Conservation (phyloP, 35 echinoderm and acorn worm species). For the Strongylocentrotus purpuratus region DNA sequence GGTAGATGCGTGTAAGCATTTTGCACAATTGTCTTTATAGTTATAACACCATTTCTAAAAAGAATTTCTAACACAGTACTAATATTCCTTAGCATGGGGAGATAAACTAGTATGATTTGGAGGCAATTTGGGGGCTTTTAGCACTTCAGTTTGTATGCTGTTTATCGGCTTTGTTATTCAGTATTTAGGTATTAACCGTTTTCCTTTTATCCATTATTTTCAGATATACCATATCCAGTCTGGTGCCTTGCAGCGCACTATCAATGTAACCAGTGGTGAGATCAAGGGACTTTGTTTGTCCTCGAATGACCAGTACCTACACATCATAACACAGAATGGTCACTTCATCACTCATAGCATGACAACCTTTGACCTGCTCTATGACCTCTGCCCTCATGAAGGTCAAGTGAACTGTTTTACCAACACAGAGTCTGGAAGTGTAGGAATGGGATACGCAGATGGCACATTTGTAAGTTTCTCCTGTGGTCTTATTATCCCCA, state of each 20-base stretch:
- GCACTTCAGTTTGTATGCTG: too few species aligned
- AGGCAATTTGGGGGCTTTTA: too few species aligned
- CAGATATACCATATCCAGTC: slow-evolving; percentile 25
- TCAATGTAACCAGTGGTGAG: neutral
- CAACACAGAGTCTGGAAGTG: neutral
- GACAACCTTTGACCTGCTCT: slow-evolving; percentile 30
- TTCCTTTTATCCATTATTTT: neutral
- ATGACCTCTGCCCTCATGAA: slow-evolving; percentile 41
- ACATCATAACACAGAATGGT: neutral
- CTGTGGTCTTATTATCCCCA: neutral
- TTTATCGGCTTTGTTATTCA: too few species aligned
- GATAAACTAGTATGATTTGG: too few species aligned
- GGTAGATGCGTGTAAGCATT: too few species aligned
- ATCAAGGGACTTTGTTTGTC: slow-evolving; percentile 52
- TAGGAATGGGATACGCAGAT: slow-evolving; percentile 32
- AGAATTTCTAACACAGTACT: too few species aligned
- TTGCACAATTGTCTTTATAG: too few species aligned
- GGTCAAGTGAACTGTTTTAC: slow-evolving; percentile 42
- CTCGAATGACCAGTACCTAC: slow-evolving; percentile 39
- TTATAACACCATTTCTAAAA: too few species aligned
- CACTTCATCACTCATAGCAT: neutral
- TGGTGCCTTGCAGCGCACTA: neutral
- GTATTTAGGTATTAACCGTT: too few species aligned
- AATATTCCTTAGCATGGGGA: too few species aligned
- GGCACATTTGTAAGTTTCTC: slow-evolving; percentile 48